A percentile compares a stretch with the other conserved stretches of the same genome.
These are phyloP conservation scores for Hydraecia micacea DNA, from an alignment of 2,888 invertebrate genomes.

Conservation along the genomic window DNA sequence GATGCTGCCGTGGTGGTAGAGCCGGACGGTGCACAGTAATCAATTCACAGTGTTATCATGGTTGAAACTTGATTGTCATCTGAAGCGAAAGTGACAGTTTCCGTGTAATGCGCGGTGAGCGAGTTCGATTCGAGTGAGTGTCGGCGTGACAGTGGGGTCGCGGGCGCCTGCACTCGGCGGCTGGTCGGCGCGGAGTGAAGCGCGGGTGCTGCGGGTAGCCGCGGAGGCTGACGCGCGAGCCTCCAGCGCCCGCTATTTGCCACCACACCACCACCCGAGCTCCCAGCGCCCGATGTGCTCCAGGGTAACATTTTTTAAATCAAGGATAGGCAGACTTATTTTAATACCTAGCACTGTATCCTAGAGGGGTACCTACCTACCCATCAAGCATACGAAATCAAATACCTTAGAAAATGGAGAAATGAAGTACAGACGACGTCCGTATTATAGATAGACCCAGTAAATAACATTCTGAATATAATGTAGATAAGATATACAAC, in stretches of 20 bases:
- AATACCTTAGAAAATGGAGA: neutral
- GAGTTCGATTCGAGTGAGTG: constrained; percentile 74
- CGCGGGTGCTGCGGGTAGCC: constrained; percentile 57
- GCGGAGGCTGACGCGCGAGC: constrained; percentile 60
- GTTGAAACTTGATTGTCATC: constrained; percentile 72
- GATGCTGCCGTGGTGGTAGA: constrained; percentile 73
- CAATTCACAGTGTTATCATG: constrained; percentile 82
- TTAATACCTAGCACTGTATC: neutral
- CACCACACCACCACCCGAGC: constrained; percentile 22
- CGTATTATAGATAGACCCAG: neutral
- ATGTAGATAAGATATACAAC: neutral
- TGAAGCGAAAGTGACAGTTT: constrained; percentile 83
- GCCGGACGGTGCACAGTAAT: constrained; percentile 75
- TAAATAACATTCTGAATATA: neutral
- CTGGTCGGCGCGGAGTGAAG: constrained; percentile 78
- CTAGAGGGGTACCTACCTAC: neutral
- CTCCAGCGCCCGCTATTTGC: constrained; percentile 43
- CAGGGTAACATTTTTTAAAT: constrained; percentile 30
- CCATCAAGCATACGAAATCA: neutral
- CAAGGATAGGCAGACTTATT: neutral
- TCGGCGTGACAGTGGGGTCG: constrained; percentile 67
- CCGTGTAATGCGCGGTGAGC: constrained; percentile 72
- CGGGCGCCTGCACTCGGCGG: constrained; percentile 81
- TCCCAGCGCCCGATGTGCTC: constrained; percentile 10
- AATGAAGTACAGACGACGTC: neutral